Evolutionary conservation across 2,888 invertebrate genomes (phyloP).

Genomic region (Mythimna pallens): DNA sequence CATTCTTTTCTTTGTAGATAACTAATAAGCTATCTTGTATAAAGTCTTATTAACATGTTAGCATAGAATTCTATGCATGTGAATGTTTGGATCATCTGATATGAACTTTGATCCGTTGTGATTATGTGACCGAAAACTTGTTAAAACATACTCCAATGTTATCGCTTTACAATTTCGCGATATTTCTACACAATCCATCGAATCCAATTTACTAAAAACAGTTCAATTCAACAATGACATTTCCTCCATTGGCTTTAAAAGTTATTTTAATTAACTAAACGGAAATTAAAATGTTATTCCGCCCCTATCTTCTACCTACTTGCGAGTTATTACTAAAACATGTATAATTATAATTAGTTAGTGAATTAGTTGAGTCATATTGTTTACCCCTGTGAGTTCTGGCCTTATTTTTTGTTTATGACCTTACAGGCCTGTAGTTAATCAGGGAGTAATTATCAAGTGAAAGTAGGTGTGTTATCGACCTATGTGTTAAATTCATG

Average conservation of each 20-base stretch:
- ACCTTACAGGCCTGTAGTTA: slow-evolving; percentile 22
- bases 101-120: neutral
- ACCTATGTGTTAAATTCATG: neutral
- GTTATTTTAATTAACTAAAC: slow-evolving; percentile 3
- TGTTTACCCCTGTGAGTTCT: slow-evolving; percentile 45
- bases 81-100: neutral
- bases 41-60: neutral
- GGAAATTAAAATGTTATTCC: slow-evolving; percentile 5
- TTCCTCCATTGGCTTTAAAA: neutral
- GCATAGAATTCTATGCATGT: neutral
- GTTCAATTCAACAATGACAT: neutral
- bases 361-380: slow-evolving; percentile 48
- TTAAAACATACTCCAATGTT: neutral
- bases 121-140: slow-evolving; percentile 2
- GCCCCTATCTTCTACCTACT: slow-evolving; percentile 5
- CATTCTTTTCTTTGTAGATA: neutral
- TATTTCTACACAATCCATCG: neutral
- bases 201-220: neutral
- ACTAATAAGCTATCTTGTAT: neutral
- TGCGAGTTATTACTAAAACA: slow-evolving; percentile 25
- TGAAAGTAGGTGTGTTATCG: slow-evolving; percentile 27
- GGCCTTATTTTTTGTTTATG: slow-evolving; percentile 45
- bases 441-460: slow-evolving; percentile 37
- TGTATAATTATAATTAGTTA: slow-evolving; percentile 19
- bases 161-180: neutral